Evolutionary conservation across 1,140 invertebrate species (phyloP).

Genomic region (Ridgeia piscesae): DNA sequence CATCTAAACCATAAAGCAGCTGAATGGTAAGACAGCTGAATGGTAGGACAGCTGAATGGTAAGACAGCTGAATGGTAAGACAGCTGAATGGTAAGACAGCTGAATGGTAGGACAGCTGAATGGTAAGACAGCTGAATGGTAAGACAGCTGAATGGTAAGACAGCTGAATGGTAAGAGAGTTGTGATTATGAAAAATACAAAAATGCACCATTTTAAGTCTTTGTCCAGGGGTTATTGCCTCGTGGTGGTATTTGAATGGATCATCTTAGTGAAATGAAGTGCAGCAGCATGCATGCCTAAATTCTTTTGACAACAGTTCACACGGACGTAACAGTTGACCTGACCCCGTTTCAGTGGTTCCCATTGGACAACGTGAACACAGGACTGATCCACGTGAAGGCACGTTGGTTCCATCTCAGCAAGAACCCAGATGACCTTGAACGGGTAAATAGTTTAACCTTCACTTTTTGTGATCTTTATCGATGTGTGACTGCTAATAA

Average conservation of each 20-base stretch:
- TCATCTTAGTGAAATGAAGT: neutral
- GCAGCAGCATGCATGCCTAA: neutral
- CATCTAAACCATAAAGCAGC: too few species aligned
- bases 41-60: neutral
- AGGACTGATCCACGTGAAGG: constrained; percentile 83
- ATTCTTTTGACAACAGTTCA: neutral
- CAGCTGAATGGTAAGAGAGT: neutral
- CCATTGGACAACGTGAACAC: constrained; percentile 91
- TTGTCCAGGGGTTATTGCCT: neutral
- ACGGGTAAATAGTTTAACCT: constrained; percentile 63
- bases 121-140: too few species aligned
- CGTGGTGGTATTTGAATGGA: neutral
- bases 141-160: neutral
- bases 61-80: neutral
- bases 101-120: too few species aligned
- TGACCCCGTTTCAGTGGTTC: constrained; percentile 72
- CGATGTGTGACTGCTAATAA: too few species aligned
- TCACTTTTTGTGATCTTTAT: neutral
- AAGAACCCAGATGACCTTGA: constrained; percentile 72
- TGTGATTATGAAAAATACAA: neutral
- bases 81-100: neutral
- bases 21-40: neutral
- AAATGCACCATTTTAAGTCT: neutral
- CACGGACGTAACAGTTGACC: neutral
- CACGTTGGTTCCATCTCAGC: constrained; percentile 83